Base-by-base conservation (phyloP, 2,888 invertebrate species). In the Hedya salicella region DNA sequence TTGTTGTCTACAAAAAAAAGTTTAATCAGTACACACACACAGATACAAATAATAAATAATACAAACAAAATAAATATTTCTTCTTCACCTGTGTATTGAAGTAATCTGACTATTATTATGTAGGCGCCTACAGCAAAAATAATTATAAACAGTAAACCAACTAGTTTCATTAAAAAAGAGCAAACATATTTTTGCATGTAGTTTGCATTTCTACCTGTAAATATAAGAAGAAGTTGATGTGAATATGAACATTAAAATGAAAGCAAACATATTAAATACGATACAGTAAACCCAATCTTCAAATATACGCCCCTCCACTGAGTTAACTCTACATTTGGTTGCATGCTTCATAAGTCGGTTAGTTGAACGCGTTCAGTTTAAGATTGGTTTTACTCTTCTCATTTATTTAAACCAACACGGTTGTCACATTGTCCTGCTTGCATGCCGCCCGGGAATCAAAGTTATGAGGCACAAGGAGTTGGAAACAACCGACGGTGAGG, bases 61-160 rank as follows among this genome's bases (percentile, higher is more conserved):
- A 36, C 36, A n/a, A n/a, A 16, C 8, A 14, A 36, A n/a, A 13
- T 52, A 48, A 19, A 8, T 32, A 17, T 40, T 30, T 19, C 17
- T 42, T 16, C 40, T 79, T 82, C 75, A 89, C 89, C 87, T 56
- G 78, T 71, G 56, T 65, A 78, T 59, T 81, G 79, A 48, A 85
- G 70, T 32, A 83, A 67, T 71, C 76, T 79, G 32, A 80, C 68
- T 30, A 88, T 68, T 17, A 86, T 71, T 49, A 87, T 67, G 49
- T 84, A 87, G 21, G 78, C 73, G 40, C 81, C 82, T 6, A 77
- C 71, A 17, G 78, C 80, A 53, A 84, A 76, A 53, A 78, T 70
- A n/a, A 81, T 63, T 9, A 88, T 68, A 36, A 83, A 57, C 44
- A 85, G 40, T 40, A 85, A 68, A 1, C 80, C 69, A 48, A 83